Percentiles rank a stretch among this genome's conserved stretches.
Conservation (phyloP, 1,140 invertebrate species). For the Eufriesea mexicana region DNA sequence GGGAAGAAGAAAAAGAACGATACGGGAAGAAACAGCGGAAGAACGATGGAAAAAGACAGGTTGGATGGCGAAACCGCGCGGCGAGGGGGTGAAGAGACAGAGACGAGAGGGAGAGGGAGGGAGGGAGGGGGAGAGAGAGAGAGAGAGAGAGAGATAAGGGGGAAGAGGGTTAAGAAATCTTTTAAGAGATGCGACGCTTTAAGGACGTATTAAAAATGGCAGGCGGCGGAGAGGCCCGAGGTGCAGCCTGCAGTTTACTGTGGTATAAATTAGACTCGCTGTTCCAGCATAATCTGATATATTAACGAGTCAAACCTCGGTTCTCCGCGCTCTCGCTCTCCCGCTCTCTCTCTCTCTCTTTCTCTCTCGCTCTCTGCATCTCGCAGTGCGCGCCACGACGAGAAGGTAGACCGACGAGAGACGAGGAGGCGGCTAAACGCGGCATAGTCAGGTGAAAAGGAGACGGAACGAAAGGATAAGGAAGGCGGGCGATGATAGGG, state of each 20-base stretch:
- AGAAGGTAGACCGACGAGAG: not conserved
- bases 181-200: constrained; percentile 69
- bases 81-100: not conserved
- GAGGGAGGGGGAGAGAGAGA: not conserved
- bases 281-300: constrained; percentile 74
- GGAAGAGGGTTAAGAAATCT: constrained; percentile 59
- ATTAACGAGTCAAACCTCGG: constrained; percentile 70
- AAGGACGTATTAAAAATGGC: constrained; percentile 71
- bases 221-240: constrained; percentile 55
- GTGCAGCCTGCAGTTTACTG: constrained; percentile 67
- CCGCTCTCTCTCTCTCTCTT: not conserved
- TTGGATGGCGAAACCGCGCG: not conserved
- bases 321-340: constrained; percentile 6
- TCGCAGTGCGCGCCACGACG: not conserved
- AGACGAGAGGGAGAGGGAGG: too few relatives aligned
- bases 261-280: constrained; percentile 74
- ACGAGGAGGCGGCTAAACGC: constrained; percentile 23
- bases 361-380: not conserved
- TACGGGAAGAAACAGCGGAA: not conserved
- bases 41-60: not conserved
- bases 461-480: not conserved
- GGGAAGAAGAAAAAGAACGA: constrained; percentile 7
- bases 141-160: not conserved
- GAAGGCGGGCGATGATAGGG: not conserved
- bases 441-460: not conserved